These are phyloP conservation scores for Antidorcas marsupialis DNA, from an alignment of 2,113 vertebrate species.

Conservation along the genomic window DNA sequence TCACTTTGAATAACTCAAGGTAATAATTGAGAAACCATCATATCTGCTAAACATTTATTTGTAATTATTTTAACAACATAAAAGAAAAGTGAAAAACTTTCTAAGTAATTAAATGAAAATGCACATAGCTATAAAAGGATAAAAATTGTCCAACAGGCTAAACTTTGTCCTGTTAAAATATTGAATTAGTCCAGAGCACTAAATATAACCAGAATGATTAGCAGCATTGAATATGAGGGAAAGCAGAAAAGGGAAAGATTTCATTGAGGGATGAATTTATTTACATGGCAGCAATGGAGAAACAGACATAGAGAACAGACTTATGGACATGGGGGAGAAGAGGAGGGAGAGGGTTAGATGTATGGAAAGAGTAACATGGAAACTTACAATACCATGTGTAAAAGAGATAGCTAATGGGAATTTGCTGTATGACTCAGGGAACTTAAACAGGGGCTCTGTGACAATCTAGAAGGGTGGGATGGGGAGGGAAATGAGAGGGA, in stretches of 20 bases:
- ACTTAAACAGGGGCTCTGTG: neutral
- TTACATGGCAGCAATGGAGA: neutral
- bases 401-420: neutral
- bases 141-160: neutral
- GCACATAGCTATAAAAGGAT: neutral
- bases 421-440: neutral
- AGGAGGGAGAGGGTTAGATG: neutral
- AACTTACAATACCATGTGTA: neutral
- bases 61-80: slow-evolving; percentile 24
- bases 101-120: neutral
- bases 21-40: neutral
- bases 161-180: neutral
- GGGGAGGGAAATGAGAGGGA: neutral
- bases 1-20: neutral
- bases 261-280: neutral
- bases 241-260: neutral
- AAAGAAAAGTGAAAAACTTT: neutral
- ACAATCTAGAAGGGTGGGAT: neutral
- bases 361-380: neutral
- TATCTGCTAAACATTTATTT: neutral
- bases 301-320: neutral
- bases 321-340: neutral
- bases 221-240: neutral
- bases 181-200: neutral
- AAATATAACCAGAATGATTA: neutral